Evolutionary conservation across 2,888 invertebrate genomes (phyloP).

Genomic region (Malacosoma neustria): DNA sequence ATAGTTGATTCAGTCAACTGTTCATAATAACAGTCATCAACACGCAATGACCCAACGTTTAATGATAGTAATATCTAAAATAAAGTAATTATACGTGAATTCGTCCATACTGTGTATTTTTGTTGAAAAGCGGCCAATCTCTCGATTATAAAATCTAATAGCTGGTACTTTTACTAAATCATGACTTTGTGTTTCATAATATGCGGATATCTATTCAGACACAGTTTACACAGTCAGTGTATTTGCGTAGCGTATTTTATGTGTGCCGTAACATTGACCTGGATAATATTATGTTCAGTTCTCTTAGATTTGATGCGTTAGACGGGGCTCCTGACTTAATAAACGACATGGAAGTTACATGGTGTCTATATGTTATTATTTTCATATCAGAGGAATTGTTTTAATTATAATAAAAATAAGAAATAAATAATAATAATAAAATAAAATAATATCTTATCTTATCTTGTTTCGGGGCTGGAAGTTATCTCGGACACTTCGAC

Average conservation of each 20-base stretch:
- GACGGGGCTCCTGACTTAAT: too few species aligned
- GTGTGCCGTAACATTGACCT: slow-evolving; percentile 41
- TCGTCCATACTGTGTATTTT: not conserved
- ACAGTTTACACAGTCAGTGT: slow-evolving; percentile 23
- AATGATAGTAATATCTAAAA: not conserved
- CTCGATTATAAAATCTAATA: not conserved
- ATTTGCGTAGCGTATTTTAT: slow-evolving; percentile 29
- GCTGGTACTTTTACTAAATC: not conserved
- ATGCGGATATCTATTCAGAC: slow-evolving; percentile 1
- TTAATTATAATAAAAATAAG: too few species aligned
- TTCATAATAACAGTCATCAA: not conserved
- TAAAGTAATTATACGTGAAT: not conserved
- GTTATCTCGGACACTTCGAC: too few species aligned
- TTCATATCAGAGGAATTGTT: too few species aligned
- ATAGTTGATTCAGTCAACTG: not conserved
- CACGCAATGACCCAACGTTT: not conserved
- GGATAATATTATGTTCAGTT: too few species aligned
- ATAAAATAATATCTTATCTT: too few species aligned
- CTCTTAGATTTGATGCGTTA: too few species aligned
- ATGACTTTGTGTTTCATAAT: slow-evolving; percentile 1
- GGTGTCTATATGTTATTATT: too few species aligned
- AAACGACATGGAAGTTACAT: too few species aligned
- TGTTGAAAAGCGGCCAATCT: not conserved
- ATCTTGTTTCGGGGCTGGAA: too few species aligned
- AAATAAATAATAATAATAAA: too few species aligned